phyloP scores from a whole-genome alignment of 1,140 invertebrate species.

The Cherax destructor region DNA sequence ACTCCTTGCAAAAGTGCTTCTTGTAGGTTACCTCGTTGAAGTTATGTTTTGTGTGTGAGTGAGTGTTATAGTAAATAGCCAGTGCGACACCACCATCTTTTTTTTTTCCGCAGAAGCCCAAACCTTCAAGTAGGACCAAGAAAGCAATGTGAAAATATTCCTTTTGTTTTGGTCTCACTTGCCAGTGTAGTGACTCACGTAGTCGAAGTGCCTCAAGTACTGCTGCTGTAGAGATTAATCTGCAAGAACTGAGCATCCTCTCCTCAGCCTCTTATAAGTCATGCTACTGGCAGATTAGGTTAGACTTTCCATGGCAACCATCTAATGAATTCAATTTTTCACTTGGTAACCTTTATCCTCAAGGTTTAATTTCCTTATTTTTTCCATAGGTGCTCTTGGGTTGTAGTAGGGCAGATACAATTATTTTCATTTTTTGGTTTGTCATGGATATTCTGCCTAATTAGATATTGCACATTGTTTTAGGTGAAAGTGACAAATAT shows the following conservation, averaged over 20 bases:
- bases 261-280: slow-evolving; percentile 40
- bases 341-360: background rate
- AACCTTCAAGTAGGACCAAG: slow-evolving; percentile 46
- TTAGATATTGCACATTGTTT: slow-evolving; percentile 58
- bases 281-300: slow-evolving; percentile 43
- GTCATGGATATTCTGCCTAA: slow-evolving; percentile 59
- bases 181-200: slow-evolving; percentile 67
- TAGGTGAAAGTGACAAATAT: slow-evolving; percentile 47
- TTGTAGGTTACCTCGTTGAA: slow-evolving; percentile 66
- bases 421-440: slow-evolving; percentile 11
- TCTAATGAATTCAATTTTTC: background rate
- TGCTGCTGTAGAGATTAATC: slow-evolving; percentile 64
- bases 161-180: slow-evolving; percentile 49
- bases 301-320: slow-evolving; percentile 44
- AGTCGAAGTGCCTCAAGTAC: slow-evolving; percentile 68
- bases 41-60: slow-evolving; percentile 61
- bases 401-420: background rate
- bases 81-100: slow-evolving; percentile 37
- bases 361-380: background rate
- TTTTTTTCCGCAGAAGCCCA: slow-evolving; percentile 24
- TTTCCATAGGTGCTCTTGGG: background rate
- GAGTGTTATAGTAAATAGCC: slow-evolving; percentile 49
- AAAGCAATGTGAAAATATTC: slow-evolving; percentile 58
- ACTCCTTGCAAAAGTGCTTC: slow-evolving; percentile 64
- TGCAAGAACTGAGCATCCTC: slow-evolving; percentile 60